A percentile compares a stretch with the other conserved stretches of the same genome.
phyloP scores from a whole-genome alignment of 1,140 invertebrate genomes.

The Diorhabda carinulata region DNA sequence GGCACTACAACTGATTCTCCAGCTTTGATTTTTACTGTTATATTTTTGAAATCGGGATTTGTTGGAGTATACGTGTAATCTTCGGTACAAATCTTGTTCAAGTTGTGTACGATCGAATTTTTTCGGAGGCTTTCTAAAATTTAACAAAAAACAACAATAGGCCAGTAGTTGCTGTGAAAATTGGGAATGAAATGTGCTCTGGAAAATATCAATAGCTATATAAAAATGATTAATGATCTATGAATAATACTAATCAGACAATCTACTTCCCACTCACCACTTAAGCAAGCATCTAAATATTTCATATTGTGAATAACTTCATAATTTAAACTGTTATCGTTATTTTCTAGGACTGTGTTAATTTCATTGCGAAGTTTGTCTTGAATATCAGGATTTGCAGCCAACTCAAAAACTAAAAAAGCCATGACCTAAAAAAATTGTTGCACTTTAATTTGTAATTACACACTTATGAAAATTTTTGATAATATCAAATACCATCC shows the following conservation, averaged over 20 bases:
- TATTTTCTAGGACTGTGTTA: neutral
- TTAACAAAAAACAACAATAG: too few relatives aligned
- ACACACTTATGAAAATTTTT: too few relatives aligned
- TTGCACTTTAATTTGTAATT: too few relatives aligned
- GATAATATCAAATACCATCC: too few relatives aligned
- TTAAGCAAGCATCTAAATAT: constrained; percentile 25
- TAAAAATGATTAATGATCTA: neutral
- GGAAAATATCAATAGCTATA: neutral
- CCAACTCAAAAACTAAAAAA: constrained; percentile 54
- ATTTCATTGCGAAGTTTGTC: constrained; percentile 65
- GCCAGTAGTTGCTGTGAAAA: too few relatives aligned
- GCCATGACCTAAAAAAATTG: constrained; percentile 22
- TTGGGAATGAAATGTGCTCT: too few relatives aligned
- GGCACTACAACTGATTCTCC: constrained; percentile 8
- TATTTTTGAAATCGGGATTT: constrained; percentile 12
- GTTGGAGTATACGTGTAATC: constrained; percentile 6
- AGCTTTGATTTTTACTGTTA: constrained; percentile 8
- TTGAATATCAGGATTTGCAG: constrained; percentile 60
- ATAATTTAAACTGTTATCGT: constrained; percentile 12
- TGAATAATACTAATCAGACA: neutral
- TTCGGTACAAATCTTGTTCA: constrained; percentile 8
- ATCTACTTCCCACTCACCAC: constrained; percentile 10
- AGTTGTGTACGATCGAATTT: neutral
- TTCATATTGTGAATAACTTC: constrained; percentile 21
- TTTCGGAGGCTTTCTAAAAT: constrained; percentile 12